Evolutionary conservation across 2,113 vertebrate genomes (phyloP), one percentile per base, ranked within the genome.

Genomic region (Dicentrarchus labrax): DNA sequence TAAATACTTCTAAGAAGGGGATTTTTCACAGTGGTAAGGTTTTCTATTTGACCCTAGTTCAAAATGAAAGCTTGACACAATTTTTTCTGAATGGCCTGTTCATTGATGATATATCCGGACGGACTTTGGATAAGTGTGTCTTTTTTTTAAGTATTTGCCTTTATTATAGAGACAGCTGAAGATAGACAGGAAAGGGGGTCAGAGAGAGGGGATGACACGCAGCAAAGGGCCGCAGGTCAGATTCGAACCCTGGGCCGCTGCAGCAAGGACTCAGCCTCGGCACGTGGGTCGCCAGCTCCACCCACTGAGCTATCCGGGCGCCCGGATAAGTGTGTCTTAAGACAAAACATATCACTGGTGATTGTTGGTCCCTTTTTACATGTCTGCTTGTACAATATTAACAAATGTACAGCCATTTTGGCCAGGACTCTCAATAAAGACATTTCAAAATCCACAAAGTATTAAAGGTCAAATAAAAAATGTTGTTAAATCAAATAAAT

Each of bases 1-100:
- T 88, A 80, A 83, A 86, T 84, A 82, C 56, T 82, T 72, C 65
- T 57, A 17, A 75, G 72, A 73, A 85, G 53, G 65, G 21, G n/a
- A 51, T 75, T 79, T 74, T 76, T 75, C 67, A 70, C 47, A 30
- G 67, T 38, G 38, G 45, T 67, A 67, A 67, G n/a, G n/a, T 50
- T 75, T 16, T 69, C 7, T 72, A 22, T 66, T 50, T 67, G 57
- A 21, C 56, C 22, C 19, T 13, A 62, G 65, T 61, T 80, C 61
- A 82, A 80, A 65, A 62, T 76, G 5, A 82, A 76, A 54, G 47
- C 69, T 38, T 43, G 60, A 59, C 51, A 72, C 41, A 36, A 56
- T 68, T 50, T 2, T 30, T 59, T 38, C 66, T 21, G 53, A 62
- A 76, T 43, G 51, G 41, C 53, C 22, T 38, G 30, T 15, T 16